Base-by-base conservation (phyloP, 2,797 vertebrate genomes). In the Parotocinclus haroldoi region DNA sequence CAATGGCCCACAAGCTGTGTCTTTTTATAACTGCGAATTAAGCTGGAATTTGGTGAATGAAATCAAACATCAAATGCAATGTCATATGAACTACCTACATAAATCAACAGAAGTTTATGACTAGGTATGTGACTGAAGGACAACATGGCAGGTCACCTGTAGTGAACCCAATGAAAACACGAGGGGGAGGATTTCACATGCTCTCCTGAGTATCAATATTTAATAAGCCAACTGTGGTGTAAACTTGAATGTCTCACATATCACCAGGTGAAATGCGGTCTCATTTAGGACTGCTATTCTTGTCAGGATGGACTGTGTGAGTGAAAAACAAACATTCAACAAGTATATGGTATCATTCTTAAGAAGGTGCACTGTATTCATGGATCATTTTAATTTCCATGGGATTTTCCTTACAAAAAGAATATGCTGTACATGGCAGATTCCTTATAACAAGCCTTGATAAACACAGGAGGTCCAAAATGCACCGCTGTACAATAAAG, bases 161-260 rank as follows among this genome's bases (percentile, higher is more conserved):
- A 10, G 18, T 18, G 12, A 63, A n/a, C 1, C 0, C 11, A 10
- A 45, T 50, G 19, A 36, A 38, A 36, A 57, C 39, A 9, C 42
- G 58, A 58, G 7, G 40, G n/a, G 10, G 66, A 58, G 42, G 44
- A 59, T 70, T 65, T 72, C 70, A 19, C 52, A 59, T 27, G 49
- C 45, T 62, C 69, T 58, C 62, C 51, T 50, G 37, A 19, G 55
- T 49, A 79, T 84, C 14, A 82, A 83, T 85, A 83, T 79, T 84
- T 84, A 52, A 85, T 71, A 63, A 80, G 70, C 63, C 10, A 71
- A 68, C 65, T 66, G 72, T 78, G 71, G 74, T 63, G 72, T 81
- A 59, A 76, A 72, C 56, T 27, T 3, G 73, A 63, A 45, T 54
- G 51, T 72, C 80, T 84, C 72, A 39, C 69, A 62, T 82, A 63